Conservation (phyloP, 1,140 invertebrate species). For the Mylabris phalerata region DNA sequence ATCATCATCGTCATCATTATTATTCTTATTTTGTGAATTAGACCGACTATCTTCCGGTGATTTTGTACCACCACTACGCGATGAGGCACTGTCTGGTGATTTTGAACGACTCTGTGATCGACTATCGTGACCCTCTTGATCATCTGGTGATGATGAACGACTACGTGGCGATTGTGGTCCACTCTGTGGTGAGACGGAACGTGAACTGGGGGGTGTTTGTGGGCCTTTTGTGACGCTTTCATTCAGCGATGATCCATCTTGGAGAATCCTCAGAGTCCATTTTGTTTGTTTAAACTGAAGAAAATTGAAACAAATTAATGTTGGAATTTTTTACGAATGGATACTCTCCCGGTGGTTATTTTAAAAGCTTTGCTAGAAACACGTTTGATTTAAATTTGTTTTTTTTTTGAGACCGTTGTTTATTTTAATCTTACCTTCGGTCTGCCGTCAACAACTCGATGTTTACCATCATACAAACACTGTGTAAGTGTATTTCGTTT, state of each 20-base stretch:
- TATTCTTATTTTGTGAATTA: background rate
- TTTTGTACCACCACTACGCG: conserved; percentile 3
- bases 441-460: conserved; percentile 13
- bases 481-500: conserved; percentile 10
- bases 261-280: conserved; percentile 40
- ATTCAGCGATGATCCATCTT: conserved; percentile 35
- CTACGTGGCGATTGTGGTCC: conserved; percentile 12
- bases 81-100: conserved; percentile 9
- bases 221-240: conserved; percentile 30
- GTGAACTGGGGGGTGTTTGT: conserved; percentile 13
- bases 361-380: background rate
- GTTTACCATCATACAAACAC: conserved; percentile 13
- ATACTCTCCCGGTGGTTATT: background rate
- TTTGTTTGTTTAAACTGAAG: conserved; percentile 4
- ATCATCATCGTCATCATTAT: conserved; percentile 2
- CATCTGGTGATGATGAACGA: background rate
- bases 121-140: conserved; percentile 3
- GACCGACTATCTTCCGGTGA: background rate
- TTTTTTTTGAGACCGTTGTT: conserved; percentile 15
- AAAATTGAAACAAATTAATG: background rate
- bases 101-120: conserved; percentile 6
- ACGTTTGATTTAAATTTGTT: background rate
- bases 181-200: conserved; percentile 18
- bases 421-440: conserved; percentile 16
- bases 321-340: background rate